phyloP scores from a whole-genome alignment of 2,888 invertebrate genomes.

The Loripinus fragilis region DNA sequence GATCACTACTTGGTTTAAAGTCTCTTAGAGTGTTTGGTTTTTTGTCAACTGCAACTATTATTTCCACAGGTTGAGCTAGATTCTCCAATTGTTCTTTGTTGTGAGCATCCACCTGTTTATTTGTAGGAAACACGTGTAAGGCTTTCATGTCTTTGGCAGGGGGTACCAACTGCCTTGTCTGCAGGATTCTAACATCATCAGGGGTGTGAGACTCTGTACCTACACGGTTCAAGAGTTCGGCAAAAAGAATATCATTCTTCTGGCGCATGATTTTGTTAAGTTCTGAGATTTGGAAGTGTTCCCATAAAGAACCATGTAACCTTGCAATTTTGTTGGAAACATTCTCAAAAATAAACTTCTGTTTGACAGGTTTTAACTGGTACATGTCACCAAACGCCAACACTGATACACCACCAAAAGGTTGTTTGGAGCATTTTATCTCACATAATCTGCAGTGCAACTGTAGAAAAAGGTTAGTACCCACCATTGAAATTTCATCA shows the following conservation, averaged over 20 bases:
- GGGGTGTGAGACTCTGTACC: slow-evolving; percentile 26
- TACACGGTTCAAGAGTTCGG: slow-evolving; percentile 33
- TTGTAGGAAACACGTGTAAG: slow-evolving; percentile 41
- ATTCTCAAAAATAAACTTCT: slow-evolving; percentile 38
- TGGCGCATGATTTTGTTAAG: slow-evolving; percentile 35
- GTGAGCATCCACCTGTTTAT: slow-evolving; percentile 30
- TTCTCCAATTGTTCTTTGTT: slow-evolving; percentile 22
- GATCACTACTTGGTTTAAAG: slow-evolving; percentile 5
- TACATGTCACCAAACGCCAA: slow-evolving; percentile 46
- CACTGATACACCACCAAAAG: slow-evolving; percentile 53
- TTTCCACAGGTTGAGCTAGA: slow-evolving; percentile 1
- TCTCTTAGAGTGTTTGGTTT: slow-evolving; percentile 28
- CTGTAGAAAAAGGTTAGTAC: slow-evolving; percentile 48
- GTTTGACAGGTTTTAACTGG: slow-evolving; percentile 44
- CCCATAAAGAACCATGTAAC: slow-evolving; percentile 20
- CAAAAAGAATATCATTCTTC: slow-evolving; percentile 31
- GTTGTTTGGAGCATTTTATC: slow-evolving; percentile 28
- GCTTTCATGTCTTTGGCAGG: not conserved
- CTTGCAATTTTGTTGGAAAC: slow-evolving; percentile 28
- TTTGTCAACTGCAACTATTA: slow-evolving; percentile 34
- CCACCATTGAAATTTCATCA: slow-evolving; percentile 64
- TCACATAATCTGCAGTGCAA: slow-evolving; percentile 53
- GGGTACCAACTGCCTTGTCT: slow-evolving; percentile 18
- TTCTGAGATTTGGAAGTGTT: slow-evolving; percentile 11
- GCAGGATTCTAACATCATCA: slow-evolving; percentile 31